Evolutionary conservation across 2,113 vertebrate genomes (phyloP), one percentile per base, ranked within the genome.

Genomic region (Eidolon helvum): DNA sequence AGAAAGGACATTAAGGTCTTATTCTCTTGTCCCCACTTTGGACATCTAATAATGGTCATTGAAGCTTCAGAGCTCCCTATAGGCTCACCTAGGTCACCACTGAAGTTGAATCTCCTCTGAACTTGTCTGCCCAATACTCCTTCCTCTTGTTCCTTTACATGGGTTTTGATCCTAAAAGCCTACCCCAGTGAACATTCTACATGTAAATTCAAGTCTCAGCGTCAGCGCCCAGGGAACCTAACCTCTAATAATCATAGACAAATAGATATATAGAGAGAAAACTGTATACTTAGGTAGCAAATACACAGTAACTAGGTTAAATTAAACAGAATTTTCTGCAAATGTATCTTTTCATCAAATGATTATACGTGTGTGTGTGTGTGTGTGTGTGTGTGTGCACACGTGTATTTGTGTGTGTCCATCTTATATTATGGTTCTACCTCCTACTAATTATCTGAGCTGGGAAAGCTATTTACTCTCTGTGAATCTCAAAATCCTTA

Each of bases 1-100:
- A 72, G 33, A 7, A 87, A 71, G 22, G 15, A 7, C 30, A 38
- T n/a, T 9, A 18, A 75, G 16, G 1, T 59, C 30, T 89, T 19
- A 21, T 66, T 26, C 4, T 68, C 16, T 59, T 48, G 30, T 21
- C 6, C 0, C 15, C 15, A 66, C 8, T 4, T 50, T 7, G 10
- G 9, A 24, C 3, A 45, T 18, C 15, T 72, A 66, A 30, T 22
- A 90, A 79, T 15, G 14, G 2, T 7, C 33, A 12, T 4, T 21
- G n/a, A 83, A n/a, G 4, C 9, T 53, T 43, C 7, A 5, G 11
- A 50, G 22, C 0, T 77, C 0, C 38, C 35, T 40, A 0, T 3
- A 4, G 45, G 5, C 7, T 38, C 3, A 65, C 1, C 4, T 57
- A 21, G 21, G 1, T 40, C 16, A 65, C 83, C 7, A 16, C 0